Conservation (phyloP, 2,797 vertebrate genomes). For the Bradypodion pumilum region DNA sequence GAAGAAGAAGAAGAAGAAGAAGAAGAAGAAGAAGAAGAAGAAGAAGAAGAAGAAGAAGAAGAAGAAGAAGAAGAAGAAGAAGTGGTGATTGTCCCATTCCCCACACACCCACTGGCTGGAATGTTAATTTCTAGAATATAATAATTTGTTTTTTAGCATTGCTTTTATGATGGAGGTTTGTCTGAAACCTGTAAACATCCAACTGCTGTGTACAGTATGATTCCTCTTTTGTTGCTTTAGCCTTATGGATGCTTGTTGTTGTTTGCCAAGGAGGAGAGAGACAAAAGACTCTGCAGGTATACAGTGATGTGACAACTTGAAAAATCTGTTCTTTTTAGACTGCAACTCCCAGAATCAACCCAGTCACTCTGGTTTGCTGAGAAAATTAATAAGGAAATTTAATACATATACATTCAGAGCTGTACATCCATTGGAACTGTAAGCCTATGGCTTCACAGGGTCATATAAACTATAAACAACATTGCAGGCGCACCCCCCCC, state of each 20-base stretch:
- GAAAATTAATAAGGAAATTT: too few relatives aligned
- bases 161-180: neutral
- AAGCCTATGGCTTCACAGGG: neutral
- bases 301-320: too few relatives aligned
- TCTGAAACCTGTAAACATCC: neutral
- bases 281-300: neutral
- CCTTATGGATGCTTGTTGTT: neutral
- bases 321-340: too few relatives aligned
- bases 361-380: too few relatives aligned
- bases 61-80: neutral
- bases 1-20: too few relatives aligned
- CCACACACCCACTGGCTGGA: neutral
- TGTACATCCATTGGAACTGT: neutral
- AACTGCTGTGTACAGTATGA: neutral
- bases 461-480: too few relatives aligned
- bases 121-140: neutral
- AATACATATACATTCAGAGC: too few relatives aligned
- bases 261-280: neutral
- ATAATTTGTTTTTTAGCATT: constrained; percentile 16
- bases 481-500: too few relatives aligned
- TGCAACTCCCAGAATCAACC: too few relatives aligned
- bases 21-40: too few relatives aligned
- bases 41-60: too few relatives aligned
- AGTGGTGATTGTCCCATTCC: neutral
- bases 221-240: neutral